phyloP scores from a whole-genome alignment of 2,888 invertebrate genomes.

The Harpagoxenus sublaevis region DNA sequence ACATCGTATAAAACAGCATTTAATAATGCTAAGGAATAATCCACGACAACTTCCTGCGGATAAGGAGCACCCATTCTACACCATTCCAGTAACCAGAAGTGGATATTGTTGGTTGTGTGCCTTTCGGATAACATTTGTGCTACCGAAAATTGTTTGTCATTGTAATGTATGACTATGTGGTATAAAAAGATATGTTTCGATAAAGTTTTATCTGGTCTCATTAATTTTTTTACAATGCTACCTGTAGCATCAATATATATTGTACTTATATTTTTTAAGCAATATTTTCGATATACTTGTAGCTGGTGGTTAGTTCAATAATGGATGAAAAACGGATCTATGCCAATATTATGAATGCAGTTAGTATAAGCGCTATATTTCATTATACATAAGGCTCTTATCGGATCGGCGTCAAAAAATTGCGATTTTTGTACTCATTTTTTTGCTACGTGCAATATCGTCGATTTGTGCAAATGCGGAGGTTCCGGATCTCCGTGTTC shows the following conservation, averaged over 20 bases:
- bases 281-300: not conserved
- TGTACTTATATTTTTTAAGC: not conserved
- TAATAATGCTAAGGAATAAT: not conserved
- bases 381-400: not conserved
- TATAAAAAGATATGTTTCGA: conserved; percentile 6
- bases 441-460: conserved; percentile 6
- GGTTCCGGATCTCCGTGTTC: not conserved
- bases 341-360: conserved; percentile 1
- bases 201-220: not conserved
- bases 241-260: conserved; percentile 7
- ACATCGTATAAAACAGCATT: not conserved
- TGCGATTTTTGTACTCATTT: not conserved
- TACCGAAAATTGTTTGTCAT: not conserved
- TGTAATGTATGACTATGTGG: not conserved
- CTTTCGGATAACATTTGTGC: not conserved
- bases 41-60: not conserved
- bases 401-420: not conserved
- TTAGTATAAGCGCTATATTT: not conserved
- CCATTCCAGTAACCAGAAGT: conserved; percentile 10
- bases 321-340: not conserved
- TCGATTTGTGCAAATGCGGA: not conserved
- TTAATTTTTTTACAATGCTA: not conserved
- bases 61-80: not conserved
- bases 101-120: not conserved
- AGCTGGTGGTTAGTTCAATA: conserved; percentile 8